phyloP scores from a whole-genome alignment of 2,113 vertebrate genomes.

The Fukomys damarensis region DNA sequence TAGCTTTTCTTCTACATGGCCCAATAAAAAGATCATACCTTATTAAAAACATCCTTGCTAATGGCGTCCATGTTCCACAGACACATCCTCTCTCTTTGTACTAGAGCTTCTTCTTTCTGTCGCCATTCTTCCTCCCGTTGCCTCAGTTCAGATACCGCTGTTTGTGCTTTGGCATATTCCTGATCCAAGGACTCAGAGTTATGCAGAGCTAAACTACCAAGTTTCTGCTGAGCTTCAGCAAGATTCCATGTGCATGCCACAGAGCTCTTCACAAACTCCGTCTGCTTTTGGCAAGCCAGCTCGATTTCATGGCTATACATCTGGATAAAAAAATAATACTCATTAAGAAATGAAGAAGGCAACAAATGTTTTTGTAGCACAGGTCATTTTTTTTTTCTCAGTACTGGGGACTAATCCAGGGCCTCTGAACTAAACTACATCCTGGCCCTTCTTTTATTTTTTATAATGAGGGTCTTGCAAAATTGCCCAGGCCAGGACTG shows the following conservation, averaged over 20 bases:
- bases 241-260: constrained; percentile 95
- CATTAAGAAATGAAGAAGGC: constrained; percentile 37
- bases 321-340: constrained; percentile 78
- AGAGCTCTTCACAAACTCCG: constrained; percentile 93
- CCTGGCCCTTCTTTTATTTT: not conserved
- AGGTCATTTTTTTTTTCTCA: not conserved
- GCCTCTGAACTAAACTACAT: not conserved
- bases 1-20: not conserved
- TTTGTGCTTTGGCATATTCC: constrained; percentile 91
- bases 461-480: not conserved
- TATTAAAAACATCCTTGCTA: constrained; percentile 97
- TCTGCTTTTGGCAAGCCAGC: constrained; percentile 93
- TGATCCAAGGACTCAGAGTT: constrained; percentile 96
- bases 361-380: not conserved
- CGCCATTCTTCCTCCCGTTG: constrained; percentile 96
- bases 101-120: constrained; percentile 94
- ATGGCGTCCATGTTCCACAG: constrained; percentile 88
- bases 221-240: constrained; percentile 96
- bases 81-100: constrained; percentile 89
- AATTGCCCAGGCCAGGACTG: not conserved
- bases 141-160: constrained; percentile 90
- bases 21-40: constrained; percentile 86
- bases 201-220: constrained; percentile 94
- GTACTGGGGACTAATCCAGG: not conserved
- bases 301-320: constrained; percentile 89